Conservation (phyloP, 2,113 vertebrate species). For the Megalops atlanticus region DNA sequence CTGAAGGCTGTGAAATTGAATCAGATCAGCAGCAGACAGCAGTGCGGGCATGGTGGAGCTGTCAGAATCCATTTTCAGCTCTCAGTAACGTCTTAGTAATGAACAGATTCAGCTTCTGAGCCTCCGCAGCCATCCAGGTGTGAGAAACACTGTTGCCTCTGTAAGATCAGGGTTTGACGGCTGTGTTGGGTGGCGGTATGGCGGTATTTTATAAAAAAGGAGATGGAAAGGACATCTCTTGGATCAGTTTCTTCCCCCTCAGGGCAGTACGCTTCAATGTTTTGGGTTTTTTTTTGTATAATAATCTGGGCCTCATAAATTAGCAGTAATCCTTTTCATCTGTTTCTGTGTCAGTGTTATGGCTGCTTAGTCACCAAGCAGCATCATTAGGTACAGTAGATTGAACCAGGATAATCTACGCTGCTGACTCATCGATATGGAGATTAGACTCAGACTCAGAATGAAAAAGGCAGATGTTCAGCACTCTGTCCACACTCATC, state of each 20-base stretch:
- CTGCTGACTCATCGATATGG: constrained; percentile 63
- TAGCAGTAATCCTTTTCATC: constrained; percentile 59
- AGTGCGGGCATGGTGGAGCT: constrained; percentile 5
- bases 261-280: no score
- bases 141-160: background rate
- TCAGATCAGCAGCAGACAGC: constrained; percentile 25
- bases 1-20: constrained; percentile 33
- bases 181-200: background rate
- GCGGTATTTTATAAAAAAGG: background rate
- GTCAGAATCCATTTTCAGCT: constrained; percentile 36
- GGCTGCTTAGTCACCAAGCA: constrained; percentile 51
- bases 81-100: constrained; percentile 10
- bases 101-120: constrained; percentile 22
- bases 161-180: background rate
- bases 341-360: constrained; percentile 49
- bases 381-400: background rate
- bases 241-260: constrained; percentile 10
- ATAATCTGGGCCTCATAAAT: constrained; percentile 16
- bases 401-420: constrained; percentile 54
- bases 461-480: constrained; percentile 55
- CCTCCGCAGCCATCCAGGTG: background rate
- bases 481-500: constrained; percentile 55
- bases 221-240: background rate
- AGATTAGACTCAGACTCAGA: constrained; percentile 57
- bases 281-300: background rate